Base-by-base conservation (phyloP, 2,113 vertebrate genomes). In the Cephalopterus ornatus region DNA sequence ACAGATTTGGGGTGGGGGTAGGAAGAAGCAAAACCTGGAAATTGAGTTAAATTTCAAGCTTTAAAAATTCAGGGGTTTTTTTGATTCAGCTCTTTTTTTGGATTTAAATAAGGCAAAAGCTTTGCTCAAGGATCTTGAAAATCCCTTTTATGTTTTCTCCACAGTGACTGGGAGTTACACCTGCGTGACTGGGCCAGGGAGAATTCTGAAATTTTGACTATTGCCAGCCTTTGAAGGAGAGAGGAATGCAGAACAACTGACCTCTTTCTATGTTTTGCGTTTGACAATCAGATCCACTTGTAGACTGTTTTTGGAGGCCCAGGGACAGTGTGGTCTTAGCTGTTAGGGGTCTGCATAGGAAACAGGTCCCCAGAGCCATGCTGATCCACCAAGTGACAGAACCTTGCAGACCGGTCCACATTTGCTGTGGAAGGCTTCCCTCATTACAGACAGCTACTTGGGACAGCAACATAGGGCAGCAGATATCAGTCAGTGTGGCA, bases 321-420 rank as follows among this genome's bases (percentile, higher is more conserved):
- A 32, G 44, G 20, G 12, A 58, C 35, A 21, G 12, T 47, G 14
- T 46, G 22, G 14, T 33, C 24, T 79, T 63, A 53, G 6, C 12
- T 88, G 7, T 52, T 41, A 39, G 5, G 17, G 2, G 3, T 22
- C n/a, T 10, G 4, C 20, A 35, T 14, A 33, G 19, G 41, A 94
- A 66, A 35, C 2, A n/a, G 11, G 11, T 62, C 10, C 42, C 37
- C 0, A 5, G 26, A 53, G 46, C 17, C 20, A 30, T 2, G 1
- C 2, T 55, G 58, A 52, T 30, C 14, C 47, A n/a, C 33, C 33
- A 41, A 6, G 1, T 1, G 2, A 53, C n/a, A 70, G 49, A 41
- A 62, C 19, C 41, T 35, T 61, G 15, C 3, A 2, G 53, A 73
- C 5, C 3, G 0, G 13, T 39, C 24, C 15, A 33, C 35, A 8